A percentile compares a stretch with the other conserved stretches of the same genome.
Evolutionary conservation across 2,888 invertebrate species (phyloP).

Genomic region (Ophion slaviceki): DNA sequence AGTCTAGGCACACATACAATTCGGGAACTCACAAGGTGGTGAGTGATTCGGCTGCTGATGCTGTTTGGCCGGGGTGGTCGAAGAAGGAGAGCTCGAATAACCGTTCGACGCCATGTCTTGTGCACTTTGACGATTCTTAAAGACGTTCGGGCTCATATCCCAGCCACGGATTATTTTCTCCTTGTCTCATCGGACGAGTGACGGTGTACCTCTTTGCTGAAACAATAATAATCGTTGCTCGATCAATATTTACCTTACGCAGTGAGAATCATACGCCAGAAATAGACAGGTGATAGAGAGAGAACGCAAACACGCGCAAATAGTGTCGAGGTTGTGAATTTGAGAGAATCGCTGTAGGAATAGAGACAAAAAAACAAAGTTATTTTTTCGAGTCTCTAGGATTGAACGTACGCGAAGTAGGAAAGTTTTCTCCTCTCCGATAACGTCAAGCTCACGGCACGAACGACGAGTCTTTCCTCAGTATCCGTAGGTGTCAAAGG

Average conservation of each 20-base stretch:
- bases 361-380: not conserved
- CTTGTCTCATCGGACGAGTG: conserved; percentile 52
- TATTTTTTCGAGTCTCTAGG: not conserved
- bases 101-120: conserved; percentile 82
- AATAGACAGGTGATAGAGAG: conserved; percentile 1
- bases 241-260: conserved; percentile 27
- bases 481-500: conserved; percentile 72
- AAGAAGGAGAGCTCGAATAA: conserved; percentile 71
- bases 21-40: conserved; percentile 83
- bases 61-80: conserved; percentile 69
- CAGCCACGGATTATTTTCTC: conserved; percentile 66
- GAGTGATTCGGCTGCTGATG: conserved; percentile 76
- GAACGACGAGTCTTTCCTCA: conserved; percentile 63
- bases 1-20: conserved; percentile 83
- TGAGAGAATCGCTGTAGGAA: not conserved
- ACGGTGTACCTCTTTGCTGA: conserved; percentile 66
- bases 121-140: conserved; percentile 84
- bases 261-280: conserved; percentile 9
- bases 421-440: not conserved
- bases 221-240: conserved; percentile 22
- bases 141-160: conserved; percentile 85
- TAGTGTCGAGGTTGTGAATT: conserved; percentile 14
- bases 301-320: not conserved
- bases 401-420: not conserved
- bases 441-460: not conserved